phyloP scores from a whole-genome alignment of 2,888 invertebrate genomes.

The Ochropacha duplaris region DNA sequence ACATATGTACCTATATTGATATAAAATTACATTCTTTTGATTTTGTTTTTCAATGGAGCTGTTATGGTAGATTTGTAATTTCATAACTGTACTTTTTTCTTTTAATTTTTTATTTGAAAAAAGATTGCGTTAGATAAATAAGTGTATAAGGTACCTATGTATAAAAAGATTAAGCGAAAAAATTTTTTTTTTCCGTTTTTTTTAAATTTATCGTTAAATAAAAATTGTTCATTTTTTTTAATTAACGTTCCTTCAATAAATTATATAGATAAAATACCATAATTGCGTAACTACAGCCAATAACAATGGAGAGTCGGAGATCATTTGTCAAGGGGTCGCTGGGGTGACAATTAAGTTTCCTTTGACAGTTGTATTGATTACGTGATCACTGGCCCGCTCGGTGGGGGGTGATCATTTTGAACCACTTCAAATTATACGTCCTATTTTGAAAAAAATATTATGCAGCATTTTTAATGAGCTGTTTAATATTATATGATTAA shows the following conservation, averaged over 20 bases:
- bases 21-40: background rate
- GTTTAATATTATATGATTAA: too few relatives aligned
- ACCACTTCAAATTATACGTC: constrained; percentile 2
- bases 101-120: too few relatives aligned
- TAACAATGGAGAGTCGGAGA: constrained; percentile 24
- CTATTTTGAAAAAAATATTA: background rate
- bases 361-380: constrained; percentile 51
- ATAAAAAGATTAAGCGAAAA: too few relatives aligned
- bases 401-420: constrained; percentile 10
- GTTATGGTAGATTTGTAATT: too few relatives aligned
- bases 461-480: too few relatives aligned
- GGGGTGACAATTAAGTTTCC: constrained; percentile 41
- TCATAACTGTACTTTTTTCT: too few relatives aligned
- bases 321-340: constrained; percentile 33
- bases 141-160: too few relatives aligned
- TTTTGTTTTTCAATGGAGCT: background rate
- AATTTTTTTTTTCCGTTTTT: too few relatives aligned
- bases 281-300: constrained; percentile 17
- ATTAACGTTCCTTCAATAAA: too few relatives aligned
- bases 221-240: too few relatives aligned
- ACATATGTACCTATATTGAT: background rate
- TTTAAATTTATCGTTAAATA: too few relatives aligned
- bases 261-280: constrained; percentile 9
- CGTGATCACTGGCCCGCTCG: constrained; percentile 21
- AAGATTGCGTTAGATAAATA: too few relatives aligned